These are phyloP conservation scores for Diaphora mendica DNA, from an alignment of 2,888 invertebrate genomes.

Conservation along the genomic window DNA sequence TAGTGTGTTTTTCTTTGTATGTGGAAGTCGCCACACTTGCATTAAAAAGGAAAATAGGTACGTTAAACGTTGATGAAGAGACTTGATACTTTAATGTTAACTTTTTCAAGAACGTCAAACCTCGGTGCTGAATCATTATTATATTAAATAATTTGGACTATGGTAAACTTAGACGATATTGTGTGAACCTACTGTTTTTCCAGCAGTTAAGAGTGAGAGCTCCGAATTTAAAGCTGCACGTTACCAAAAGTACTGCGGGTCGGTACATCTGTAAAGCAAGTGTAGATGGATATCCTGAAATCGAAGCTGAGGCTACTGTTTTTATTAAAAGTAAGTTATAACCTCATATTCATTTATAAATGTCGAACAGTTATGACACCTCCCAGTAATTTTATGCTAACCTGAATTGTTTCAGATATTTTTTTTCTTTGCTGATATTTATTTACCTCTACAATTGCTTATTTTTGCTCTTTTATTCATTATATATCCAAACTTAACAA, in stretches of 20 bases:
- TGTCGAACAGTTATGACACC: background rate
- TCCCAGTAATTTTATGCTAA: background rate
- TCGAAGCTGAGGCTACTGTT: conserved; percentile 92
- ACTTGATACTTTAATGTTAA: background rate
- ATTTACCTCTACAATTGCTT: background rate
- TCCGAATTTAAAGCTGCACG: conserved; percentile 91
- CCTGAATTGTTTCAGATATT: background rate
- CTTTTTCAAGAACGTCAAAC: background rate
- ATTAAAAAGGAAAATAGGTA: no score
- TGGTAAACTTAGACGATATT: conserved; percentile 49
- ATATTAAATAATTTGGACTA: background rate
- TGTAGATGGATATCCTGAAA: conserved; percentile 94
- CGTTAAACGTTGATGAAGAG: background rate
- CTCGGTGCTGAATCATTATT: background rate
- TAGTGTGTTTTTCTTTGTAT: no score
- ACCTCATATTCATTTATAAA: background rate
- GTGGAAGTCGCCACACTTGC: no score
- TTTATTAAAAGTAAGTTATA: conserved; percentile 89
- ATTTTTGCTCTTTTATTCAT: background rate
- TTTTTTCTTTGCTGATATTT: background rate
- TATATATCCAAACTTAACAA: background rate
- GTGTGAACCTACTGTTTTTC: conserved; percentile 88
- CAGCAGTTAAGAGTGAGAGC: conserved; percentile 93
- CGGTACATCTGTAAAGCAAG: conserved; percentile 96
- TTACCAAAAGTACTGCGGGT: conserved; percentile 92